Percentiles rank a stretch among this genome's conserved stretches.
phyloP scores from a whole-genome alignment of 2,113 vertebrate species.

The Sorex araneus region DNA sequence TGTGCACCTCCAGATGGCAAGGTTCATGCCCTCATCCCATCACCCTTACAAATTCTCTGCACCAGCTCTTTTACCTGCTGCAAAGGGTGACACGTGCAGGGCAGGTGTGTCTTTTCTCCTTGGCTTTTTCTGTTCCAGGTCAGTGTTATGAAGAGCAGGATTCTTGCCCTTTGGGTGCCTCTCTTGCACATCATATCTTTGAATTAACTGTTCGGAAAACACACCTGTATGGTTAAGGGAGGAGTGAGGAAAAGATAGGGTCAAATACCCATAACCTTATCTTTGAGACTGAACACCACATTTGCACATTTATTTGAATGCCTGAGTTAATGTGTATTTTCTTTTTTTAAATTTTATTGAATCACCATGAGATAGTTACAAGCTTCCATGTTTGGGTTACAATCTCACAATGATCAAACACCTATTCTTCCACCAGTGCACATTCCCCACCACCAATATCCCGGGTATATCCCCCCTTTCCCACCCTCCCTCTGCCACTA shows the following conservation, averaged over 20 bases:
- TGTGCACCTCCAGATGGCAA: constrained; percentile 51
- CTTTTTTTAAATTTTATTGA: too few relatives aligned
- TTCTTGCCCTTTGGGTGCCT: constrained; percentile 83
- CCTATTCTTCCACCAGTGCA: too few relatives aligned
- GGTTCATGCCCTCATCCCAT: background rate
- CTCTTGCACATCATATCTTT: constrained; percentile 86
- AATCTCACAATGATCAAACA: too few relatives aligned
- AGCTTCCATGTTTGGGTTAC: too few relatives aligned
- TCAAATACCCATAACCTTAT: background rate
- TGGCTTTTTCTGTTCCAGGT: constrained; percentile 92
- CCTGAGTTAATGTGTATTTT: background rate
- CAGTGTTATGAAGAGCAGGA: constrained; percentile 84
- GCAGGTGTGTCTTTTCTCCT: constrained; percentile 96
- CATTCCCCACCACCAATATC: too few relatives aligned
- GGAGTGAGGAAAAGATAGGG: background rate
- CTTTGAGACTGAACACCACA: background rate
- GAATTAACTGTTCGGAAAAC: constrained; percentile 87
- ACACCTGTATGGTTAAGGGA: constrained; percentile 78
- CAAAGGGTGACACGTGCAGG: constrained; percentile 90
- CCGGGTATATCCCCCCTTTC: too few relatives aligned
- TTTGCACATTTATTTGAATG: background rate
- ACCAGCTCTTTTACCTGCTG: constrained; percentile 90
- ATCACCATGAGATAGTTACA: too few relatives aligned
- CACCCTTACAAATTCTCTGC: constrained; percentile 14
- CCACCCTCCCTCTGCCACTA: too few relatives aligned